Evolutionary conservation across 1,140 invertebrate species (phyloP).

Genomic region (Papilio polytes): DNA sequence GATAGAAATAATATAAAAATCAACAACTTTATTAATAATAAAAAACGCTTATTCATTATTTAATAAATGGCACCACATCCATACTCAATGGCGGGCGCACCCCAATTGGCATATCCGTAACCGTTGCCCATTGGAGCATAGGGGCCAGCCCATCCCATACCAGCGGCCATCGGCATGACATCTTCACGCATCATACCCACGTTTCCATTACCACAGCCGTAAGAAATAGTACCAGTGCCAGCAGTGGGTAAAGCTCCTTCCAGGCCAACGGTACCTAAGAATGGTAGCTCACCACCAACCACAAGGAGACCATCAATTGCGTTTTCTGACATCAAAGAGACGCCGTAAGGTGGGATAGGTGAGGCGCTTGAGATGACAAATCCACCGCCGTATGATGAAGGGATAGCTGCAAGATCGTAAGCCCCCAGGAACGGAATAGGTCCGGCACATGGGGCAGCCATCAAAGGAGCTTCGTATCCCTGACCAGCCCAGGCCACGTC

Average conservation of each 20-base stretch:
- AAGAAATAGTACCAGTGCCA: conserved; percentile 50
- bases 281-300: conserved; percentile 54
- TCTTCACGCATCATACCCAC: conserved; percentile 48
- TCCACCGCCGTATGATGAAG: conserved; percentile 40
- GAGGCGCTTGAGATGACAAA: conserved; percentile 45
- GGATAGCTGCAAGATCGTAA: conserved; percentile 29
- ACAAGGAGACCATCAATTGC: conserved; percentile 51
- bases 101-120: background rate
- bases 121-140: background rate
- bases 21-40: conserved; percentile 11
- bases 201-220: conserved; percentile 54
- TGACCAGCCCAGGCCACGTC: conserved; percentile 16
- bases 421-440: background rate
- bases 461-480: background rate
- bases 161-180: conserved; percentile 19
- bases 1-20: background rate
- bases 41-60: background rate
- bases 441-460: conserved; percentile 22
- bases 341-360: conserved; percentile 47
- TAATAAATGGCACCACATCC: conserved; percentile 8
- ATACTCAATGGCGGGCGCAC: background rate
- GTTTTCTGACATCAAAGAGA: conserved; percentile 50
- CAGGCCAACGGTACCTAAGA: conserved; percentile 57
- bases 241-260: conserved; percentile 52
- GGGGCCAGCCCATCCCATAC: background rate